These are phyloP conservation scores for Brachionus sp. DNA, from an alignment of 1,140 invertebrate genomes.

Conservation along the genomic window DNA sequence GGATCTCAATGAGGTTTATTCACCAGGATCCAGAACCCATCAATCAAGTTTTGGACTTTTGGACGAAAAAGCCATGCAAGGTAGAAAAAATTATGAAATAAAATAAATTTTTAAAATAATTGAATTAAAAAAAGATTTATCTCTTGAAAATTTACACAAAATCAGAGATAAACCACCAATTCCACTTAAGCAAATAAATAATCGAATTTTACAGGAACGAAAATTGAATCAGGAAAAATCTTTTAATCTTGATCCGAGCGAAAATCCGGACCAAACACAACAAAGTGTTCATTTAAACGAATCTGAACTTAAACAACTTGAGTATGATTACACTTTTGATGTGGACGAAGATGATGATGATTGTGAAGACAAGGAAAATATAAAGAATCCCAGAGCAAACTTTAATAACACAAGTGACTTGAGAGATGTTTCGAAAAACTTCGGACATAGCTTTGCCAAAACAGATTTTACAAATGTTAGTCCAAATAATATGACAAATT, in stretches of 20 bases:
- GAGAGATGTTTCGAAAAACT: neutral
- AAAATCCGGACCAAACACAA: neutral
- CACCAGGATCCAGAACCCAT: constrained; percentile 8
- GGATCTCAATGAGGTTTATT: constrained; percentile 3
- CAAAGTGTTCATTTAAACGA: constrained; percentile 33
- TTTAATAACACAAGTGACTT: neutral
- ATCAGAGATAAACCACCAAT: constrained; percentile 37
- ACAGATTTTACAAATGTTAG: constrained; percentile 17
- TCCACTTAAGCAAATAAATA: constrained; percentile 30
- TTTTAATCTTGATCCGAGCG: neutral
- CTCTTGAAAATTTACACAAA: constrained; percentile 24
- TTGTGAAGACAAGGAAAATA: constrained; percentile 15
- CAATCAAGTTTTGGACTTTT: constrained; percentile 15
- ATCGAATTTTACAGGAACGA: neutral
- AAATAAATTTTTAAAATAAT: neutral
- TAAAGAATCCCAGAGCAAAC: neutral
- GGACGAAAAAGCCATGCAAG: constrained; percentile 27
- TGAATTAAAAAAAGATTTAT: constrained; percentile 26
- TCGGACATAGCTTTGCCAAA: constrained; percentile 10
- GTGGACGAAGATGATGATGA: constrained; percentile 20
- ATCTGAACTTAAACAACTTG: constrained; percentile 31
- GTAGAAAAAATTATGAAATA: neutral
- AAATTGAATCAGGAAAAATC: neutral
- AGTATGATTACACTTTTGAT: constrained; percentile 25
- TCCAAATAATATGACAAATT: neutral